phyloP scores from a whole-genome alignment of 2,888 invertebrate species.

The Gymnoscelis rufifasciata region DNA sequence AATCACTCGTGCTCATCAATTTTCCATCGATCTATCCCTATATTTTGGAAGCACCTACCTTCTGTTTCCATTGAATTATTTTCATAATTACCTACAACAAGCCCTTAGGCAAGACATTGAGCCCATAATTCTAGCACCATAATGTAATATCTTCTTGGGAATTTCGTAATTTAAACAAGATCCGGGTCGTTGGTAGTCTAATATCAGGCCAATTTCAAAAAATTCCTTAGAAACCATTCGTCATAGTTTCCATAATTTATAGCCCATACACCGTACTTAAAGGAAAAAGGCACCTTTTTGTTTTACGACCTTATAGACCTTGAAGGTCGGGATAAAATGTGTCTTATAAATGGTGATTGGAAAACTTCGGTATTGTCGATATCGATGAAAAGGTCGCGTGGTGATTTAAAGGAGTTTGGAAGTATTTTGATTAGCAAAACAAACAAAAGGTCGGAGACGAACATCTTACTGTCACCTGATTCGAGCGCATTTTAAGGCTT shows the following conservation, averaged over 20 bases:
- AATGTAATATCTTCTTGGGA: too few species aligned
- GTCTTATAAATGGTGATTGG: slow-evolving; percentile 38
- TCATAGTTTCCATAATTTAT: slow-evolving; percentile 50
- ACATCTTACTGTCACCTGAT: slow-evolving; percentile 12
- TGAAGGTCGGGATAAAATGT: slow-evolving; percentile 25
- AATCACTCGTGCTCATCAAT: slow-evolving; percentile 2
- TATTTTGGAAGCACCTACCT: too few species aligned
- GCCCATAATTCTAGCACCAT: not conserved
- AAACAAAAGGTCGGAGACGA: slow-evolving; percentile 15
- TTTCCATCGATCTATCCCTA: slow-evolving; percentile 1
- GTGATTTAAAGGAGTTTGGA: slow-evolving; percentile 25
- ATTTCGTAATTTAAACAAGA: slow-evolving; percentile 2
- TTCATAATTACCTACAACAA: not conserved
- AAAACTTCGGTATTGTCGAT: slow-evolving; percentile 36
- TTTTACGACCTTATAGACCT: slow-evolving; percentile 35
- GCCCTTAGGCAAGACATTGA: too few species aligned
- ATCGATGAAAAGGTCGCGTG: slow-evolving; percentile 22
- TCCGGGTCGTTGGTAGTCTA: slow-evolving; percentile 8
- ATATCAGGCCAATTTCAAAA: slow-evolving; percentile 23
- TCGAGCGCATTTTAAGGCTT: slow-evolving; percentile 9
- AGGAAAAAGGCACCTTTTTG: slow-evolving; percentile 37
- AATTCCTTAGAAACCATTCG: slow-evolving; percentile 43
- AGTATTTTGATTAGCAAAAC: slow-evolving; percentile 28
- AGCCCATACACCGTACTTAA: slow-evolving; percentile 34
- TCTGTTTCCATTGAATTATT: not conserved